Percentiles rank a stretch among this genome's conserved stretches.
These are phyloP conservation scores for Galleria mellonella DNA, from an alignment of 1,140 invertebrate species.

Conservation along the genomic window DNA sequence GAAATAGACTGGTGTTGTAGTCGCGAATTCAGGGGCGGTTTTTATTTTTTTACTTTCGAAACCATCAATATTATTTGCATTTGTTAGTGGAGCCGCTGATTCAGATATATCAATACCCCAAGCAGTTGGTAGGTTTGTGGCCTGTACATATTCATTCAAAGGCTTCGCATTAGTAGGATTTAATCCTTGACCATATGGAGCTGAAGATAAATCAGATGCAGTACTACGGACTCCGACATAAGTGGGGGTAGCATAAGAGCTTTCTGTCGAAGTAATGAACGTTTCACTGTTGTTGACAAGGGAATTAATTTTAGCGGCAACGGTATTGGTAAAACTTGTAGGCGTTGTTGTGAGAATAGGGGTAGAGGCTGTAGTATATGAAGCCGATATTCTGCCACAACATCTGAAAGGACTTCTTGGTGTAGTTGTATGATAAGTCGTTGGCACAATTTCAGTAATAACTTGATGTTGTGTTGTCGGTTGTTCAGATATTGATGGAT, in stretches of 20 bases:
- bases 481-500: constrained; percentile 26
- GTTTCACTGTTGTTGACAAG: constrained; percentile 23
- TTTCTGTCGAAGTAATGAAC: constrained; percentile 29
- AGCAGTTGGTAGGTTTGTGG: constrained; percentile 52
- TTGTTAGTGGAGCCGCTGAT: constrained; percentile 36
- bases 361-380: constrained; percentile 51
- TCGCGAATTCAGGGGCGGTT: constrained; percentile 27
- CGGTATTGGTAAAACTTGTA: constrained; percentile 37
- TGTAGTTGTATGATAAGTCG: constrained; percentile 28
- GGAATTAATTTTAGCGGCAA: constrained; percentile 62
- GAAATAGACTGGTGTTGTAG: constrained; percentile 42
- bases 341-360: constrained; percentile 32
- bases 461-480: constrained; percentile 38
- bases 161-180: constrained; percentile 39
- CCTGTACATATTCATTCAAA: constrained; percentile 50
- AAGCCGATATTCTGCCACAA: constrained; percentile 64
- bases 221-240: constrained; percentile 74
- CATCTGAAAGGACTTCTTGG: constrained; percentile 53
- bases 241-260: constrained; percentile 49
- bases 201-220: constrained; percentile 45
- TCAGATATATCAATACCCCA: constrained; percentile 48
- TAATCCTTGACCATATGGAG: constrained; percentile 45
- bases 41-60: constrained; percentile 64
- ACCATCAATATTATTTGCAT: constrained; percentile 21
- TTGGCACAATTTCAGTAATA: constrained; percentile 24